phyloP scores from a whole-genome alignment of 2,113 vertebrate genomes.

The Gallinago undulata region DNA sequence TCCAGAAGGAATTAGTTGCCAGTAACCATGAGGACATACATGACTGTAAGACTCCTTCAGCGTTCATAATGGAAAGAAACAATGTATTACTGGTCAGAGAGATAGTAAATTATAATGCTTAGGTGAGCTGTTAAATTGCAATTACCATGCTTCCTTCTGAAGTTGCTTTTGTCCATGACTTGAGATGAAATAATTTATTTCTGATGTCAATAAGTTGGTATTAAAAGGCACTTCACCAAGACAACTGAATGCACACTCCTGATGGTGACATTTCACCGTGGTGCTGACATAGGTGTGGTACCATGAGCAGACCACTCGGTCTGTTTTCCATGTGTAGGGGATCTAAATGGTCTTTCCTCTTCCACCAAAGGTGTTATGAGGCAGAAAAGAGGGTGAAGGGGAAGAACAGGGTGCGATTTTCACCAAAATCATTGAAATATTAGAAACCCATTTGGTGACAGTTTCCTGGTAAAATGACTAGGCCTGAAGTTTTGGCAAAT shows the following conservation, averaged over 20 bases:
- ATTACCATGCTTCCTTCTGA: neutral
- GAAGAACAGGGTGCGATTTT: neutral
- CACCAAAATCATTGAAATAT: neutral
- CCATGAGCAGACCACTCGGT: neutral
- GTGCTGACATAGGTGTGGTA: neutral
- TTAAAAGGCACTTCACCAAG: fast-evolving
- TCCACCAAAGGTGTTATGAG: neutral
- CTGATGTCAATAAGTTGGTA: neutral
- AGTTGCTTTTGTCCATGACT: neutral
- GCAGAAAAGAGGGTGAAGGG: neutral
- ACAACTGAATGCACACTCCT: neutral
- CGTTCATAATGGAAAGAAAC: neutral
- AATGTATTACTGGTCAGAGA: neutral
- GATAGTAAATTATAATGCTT: neutral
- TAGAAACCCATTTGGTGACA: neutral
- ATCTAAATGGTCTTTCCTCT: neutral
- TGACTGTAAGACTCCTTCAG: neutral
- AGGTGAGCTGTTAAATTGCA: neutral
- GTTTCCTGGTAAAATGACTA: neutral
- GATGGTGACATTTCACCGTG: neutral
- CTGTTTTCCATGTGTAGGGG: neutral
- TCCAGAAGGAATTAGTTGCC: neutral
- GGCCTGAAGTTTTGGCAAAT: neutral
- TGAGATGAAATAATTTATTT: neutral
- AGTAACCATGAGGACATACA: neutral